Evolutionary conservation across 2,113 vertebrate genomes (phyloP), one percentile per base, ranked within the genome.

Genomic region (Lophius piscatorius): DNA sequence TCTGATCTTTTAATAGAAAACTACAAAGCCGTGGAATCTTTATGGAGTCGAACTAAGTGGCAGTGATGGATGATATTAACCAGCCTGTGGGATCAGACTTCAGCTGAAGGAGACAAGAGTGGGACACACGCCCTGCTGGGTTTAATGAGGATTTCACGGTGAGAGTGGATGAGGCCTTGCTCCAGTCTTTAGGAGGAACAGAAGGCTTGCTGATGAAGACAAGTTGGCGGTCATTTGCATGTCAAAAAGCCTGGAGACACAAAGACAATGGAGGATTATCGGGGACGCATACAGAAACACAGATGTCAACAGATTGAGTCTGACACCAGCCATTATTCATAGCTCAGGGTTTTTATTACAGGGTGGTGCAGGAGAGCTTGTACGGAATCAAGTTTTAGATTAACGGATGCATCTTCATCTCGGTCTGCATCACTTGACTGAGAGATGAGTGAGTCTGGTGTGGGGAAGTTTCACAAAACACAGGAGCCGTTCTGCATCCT

Each of bases 181-280:
- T 18, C 9, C 18, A 24, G 65, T 62, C 44, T 24, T 47, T 11
- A 63, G 10, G 54, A 14, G 40, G 28, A 76, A 71, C 79, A 80
- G 81, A 74, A 74, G 74, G 79, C 54, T 40, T 23, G 29, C 50
- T 74, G 61, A 89, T 83, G 84, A 81, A 87, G 82, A 83, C 67
- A 83, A 82, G 83, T 81, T 66, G 58, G 26, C 0, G 39, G 57
- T 52, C 34, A 88, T 90, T 90, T 90, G 77, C 90, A 90, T 91
- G 76, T 79, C 61, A 88, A 90, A 86, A 82, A 61, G 78, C 81
- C 59, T 18, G 22, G 24, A 70, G 75, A 64, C 33, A 63, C 70
- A 51, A 67, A 87, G 74, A 86, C 80, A 84, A 87, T 63, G 4
- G 56, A 46, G 67, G 54, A 83, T 85, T 88, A 79, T 3, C 45